phyloP scores from a whole-genome alignment of 2,888 invertebrate genomes.

The Cryptophagus acutangulus region DNA sequence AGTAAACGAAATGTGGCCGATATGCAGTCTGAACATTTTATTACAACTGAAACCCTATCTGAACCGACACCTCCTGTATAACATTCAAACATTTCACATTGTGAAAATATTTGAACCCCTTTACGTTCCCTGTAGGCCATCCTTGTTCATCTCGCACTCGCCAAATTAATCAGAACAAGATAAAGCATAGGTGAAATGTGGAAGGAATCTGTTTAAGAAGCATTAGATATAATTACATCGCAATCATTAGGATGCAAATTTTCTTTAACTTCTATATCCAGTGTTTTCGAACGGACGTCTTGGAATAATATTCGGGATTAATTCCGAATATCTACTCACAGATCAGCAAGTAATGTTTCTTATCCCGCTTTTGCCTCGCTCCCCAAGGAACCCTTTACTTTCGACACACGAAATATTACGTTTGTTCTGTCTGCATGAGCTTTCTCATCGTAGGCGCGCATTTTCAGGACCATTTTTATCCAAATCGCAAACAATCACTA shows the following conservation, averaged over 20 bases:
- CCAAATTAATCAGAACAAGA: constrained; percentile 9
- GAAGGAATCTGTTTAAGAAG: constrained; percentile 19
- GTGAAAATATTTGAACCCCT: constrained; percentile 11
- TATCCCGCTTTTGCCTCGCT: constrained; percentile 34
- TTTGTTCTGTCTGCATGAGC: constrained; percentile 36
- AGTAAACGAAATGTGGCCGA: constrained; percentile 41
- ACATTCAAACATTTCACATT: constrained; percentile 34
- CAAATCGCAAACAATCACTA: no score
- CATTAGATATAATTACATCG: constrained; percentile 44
- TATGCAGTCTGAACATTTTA: constrained; percentile 41
- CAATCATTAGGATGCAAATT: constrained; percentile 48
- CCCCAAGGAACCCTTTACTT: constrained; percentile 41
- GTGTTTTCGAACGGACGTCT: constrained; percentile 43
- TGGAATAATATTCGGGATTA: constrained; percentile 47
- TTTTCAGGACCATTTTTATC: no score
- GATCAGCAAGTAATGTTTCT: constrained; percentile 44
- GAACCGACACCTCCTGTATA: constrained; percentile 39
- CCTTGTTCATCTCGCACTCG: not conserved
- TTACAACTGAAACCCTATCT: constrained; percentile 40
- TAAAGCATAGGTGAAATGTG: constrained; percentile 3
- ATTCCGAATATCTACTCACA: constrained; percentile 45
- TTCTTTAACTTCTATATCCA: constrained; percentile 46
- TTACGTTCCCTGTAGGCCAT: not conserved
- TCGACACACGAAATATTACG: constrained; percentile 43
- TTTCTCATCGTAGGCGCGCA: no score